Conservation (phyloP, 2,113 vertebrate genomes). For the Vicugna pacos region DNA sequence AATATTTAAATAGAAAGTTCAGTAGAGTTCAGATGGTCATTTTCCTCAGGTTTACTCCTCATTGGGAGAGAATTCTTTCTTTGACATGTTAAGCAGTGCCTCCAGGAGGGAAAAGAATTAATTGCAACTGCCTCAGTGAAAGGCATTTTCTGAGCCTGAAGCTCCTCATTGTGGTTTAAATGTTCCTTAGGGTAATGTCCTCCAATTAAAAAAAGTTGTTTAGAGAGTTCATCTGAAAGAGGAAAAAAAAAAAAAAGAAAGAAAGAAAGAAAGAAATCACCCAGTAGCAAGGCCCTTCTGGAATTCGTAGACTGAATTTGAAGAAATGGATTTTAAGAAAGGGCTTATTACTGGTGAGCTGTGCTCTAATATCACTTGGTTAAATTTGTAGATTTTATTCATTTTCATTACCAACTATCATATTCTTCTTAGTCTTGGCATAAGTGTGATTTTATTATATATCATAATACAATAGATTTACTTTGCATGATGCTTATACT, state of each 20-base stretch:
- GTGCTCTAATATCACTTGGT: neutral
- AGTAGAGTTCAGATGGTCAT: neutral
- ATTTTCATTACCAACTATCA: neutral
- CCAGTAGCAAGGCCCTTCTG: neutral
- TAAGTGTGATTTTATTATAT: constrained; percentile 29
- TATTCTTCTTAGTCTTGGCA: neutral
- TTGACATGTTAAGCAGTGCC: constrained; percentile 33
- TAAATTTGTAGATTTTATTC: constrained; percentile 5
- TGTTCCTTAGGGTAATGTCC: constrained; percentile 53
- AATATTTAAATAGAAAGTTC: neutral
- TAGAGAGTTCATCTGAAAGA: constrained; percentile 67
- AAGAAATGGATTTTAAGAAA: constrained; percentile 10
- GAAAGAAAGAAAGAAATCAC: neutral
- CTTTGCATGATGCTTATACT: constrained; percentile 1
- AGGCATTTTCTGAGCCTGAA: constrained; percentile 25
- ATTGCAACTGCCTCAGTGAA: constrained; percentile 51
- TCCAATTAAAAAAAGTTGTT: constrained; percentile 72
- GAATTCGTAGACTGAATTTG: constrained; percentile 35
- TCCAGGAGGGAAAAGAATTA: constrained; percentile 62
- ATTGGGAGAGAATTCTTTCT: constrained; percentile 40
- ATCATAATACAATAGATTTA: neutral
- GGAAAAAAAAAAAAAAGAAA: neutral
- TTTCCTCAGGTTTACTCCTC: neutral
- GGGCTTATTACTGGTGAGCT: neutral
- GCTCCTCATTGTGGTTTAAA: constrained; percentile 3